Evolutionary conservation across 2,888 invertebrate genomes (phyloP), one percentile per base, ranked within the genome.

Genomic region (Aleiodes leptofemur): DNA sequence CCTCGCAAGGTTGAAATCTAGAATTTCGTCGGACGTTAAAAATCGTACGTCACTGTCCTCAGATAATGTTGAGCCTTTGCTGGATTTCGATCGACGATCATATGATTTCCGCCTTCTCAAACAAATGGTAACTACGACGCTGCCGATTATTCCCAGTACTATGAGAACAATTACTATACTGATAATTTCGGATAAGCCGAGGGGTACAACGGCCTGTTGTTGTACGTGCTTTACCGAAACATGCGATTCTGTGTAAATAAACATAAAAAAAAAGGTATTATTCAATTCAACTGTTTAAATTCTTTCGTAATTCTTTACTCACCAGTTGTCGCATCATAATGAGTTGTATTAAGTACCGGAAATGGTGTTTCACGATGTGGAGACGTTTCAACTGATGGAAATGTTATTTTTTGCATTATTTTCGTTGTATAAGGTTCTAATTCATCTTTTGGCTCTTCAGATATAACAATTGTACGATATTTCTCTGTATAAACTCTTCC

Each of bases 31-130:
- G 34, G 90, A 90, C 1, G 92, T 91, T 56, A 92, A 86, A 83
- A 91, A 93, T 74, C 92, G 85, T 0, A 93, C 92, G 79, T 92
- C 92, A 69, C 92, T 92, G 78, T 90, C 90, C 43, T 90, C 91
- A n/a, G 88, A 86, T 8, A 88, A 83, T 13, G 85, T 85, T 16
- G 88, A 87, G 13, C 84, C 82, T 8, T 83, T 79, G 50, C 78
- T 78, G 3, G 78, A 78, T 4, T 73, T 77, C 5, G 77, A 76
- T 74, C 79, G 72, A 23, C 86, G 80, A 75, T 87, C 87, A 71
- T 85, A 87, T 16, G 80, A 82, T 73, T 83, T 86, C 13, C 83
- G 78, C 61, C 80, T 77, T 16, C 81, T 78, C 5, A 83, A 68
- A 5, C 83, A 75, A 48, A 84, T 77, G 50, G 81, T 61, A 43